These are phyloP conservation scores for Microtus montanus DNA, from an alignment of 2,113 vertebrate genomes.

Conservation along the genomic window DNA sequence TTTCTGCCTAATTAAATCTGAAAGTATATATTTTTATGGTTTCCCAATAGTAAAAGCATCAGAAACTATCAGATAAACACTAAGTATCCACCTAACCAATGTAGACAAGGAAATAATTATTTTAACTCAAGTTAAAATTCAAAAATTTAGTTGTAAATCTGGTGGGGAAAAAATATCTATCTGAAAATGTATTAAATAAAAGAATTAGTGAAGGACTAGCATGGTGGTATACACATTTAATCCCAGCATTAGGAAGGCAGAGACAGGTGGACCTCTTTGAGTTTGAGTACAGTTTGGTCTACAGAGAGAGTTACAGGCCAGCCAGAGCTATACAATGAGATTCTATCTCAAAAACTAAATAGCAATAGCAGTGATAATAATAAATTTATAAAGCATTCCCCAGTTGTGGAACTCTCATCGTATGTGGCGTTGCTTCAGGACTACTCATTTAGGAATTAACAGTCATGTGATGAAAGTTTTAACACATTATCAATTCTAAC, in stretches of 20 bases:
- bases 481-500: slow-evolving; percentile 19
- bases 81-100: neutral
- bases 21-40: neutral
- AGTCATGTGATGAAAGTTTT: slow-evolving; percentile 48
- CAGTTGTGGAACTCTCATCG: neutral
- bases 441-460: neutral
- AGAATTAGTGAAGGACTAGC: neutral
- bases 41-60: neutral
- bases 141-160: slow-evolving; percentile 23
- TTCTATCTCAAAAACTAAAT: neutral
- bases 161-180: neutral
- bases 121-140: neutral
- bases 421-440: neutral
- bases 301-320: neutral
- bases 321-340: neutral
- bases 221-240: neutral
- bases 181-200: slow-evolving; percentile 41
- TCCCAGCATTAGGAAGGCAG: neutral
- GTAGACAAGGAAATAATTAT: neutral
- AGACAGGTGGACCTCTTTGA: neutral
- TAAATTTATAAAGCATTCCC: neutral
- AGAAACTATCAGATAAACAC: neutral
- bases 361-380: neutral
- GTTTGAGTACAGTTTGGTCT: neutral
- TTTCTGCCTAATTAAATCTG: slow-evolving; percentile 22